These are phyloP conservation scores for Poeciliopsis turneri DNA, from an alignment of 2,797 vertebrate genomes.

Conservation along the genomic window DNA sequence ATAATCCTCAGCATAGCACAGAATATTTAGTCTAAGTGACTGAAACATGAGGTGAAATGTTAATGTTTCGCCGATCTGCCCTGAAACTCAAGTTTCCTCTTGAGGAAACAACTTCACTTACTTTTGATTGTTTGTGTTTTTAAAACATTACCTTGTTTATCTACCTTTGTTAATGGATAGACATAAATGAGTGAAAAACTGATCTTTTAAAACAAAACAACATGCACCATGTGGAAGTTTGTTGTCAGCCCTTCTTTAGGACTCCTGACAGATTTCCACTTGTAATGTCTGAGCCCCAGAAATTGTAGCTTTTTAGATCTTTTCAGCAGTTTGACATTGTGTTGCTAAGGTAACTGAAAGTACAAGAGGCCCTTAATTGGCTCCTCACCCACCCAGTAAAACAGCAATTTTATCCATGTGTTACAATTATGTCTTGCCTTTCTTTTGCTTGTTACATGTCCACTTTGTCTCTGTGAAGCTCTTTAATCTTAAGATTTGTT, in stretches of 20 bases:
- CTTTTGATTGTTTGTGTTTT: background rate
- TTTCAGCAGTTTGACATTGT: slow-evolving; percentile 5
- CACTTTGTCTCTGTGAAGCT: background rate
- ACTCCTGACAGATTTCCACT: background rate
- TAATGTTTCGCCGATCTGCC: slow-evolving; percentile 6
- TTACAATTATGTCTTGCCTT: background rate
- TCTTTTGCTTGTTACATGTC: background rate
- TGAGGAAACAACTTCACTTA: background rate
- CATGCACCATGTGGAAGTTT: background rate
- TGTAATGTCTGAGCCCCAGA: background rate
- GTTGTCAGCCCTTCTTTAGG: background rate
- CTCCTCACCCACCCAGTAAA: background rate
- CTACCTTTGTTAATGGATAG: background rate
- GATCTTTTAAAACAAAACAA: background rate
- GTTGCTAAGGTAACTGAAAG: background rate
- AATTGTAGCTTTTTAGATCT: background rate
- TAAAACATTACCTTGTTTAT: background rate
- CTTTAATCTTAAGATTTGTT: background rate
- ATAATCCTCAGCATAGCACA: slow-evolving; percentile 18
- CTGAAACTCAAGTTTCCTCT: background rate
- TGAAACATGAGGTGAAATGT: slow-evolving; percentile 52
- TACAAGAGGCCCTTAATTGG: slow-evolving; percentile 5
- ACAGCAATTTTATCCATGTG: background rate
- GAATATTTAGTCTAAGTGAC: slow-evolving; percentile 48
- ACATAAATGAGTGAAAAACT: background rate